Conservation (phyloP, 92 coral and sea anemone genomes). For the Pocillopora meandrina region DNA sequence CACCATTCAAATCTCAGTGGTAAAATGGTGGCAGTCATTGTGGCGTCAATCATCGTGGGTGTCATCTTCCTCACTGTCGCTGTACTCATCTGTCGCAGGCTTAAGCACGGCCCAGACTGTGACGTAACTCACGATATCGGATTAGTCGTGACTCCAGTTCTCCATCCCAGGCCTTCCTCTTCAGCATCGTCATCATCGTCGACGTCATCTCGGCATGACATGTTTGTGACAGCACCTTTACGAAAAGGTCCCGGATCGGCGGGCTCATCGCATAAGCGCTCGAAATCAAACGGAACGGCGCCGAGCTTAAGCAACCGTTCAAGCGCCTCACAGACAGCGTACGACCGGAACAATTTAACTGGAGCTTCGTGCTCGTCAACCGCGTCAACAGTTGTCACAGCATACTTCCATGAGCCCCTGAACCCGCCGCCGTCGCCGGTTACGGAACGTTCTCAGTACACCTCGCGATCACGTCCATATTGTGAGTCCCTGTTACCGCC, state of each 20-base stretch:
- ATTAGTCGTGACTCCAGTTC: conserved; percentile 72
- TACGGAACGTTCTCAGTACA: conserved; percentile 90
- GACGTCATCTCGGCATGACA: conserved; percentile 64
- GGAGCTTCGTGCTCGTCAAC: conserved; percentile 91
- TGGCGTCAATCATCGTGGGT: conserved; percentile 75
- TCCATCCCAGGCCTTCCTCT: conserved; percentile 60
- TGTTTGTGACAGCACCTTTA: conserved; percentile 58
- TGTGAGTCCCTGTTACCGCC: conserved; percentile 90
- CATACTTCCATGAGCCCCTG: conserved; percentile 80
- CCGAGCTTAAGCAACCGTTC: conserved; percentile 78
- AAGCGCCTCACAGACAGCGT: conserved; percentile 77
- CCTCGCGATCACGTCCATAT: conserved; percentile 82
- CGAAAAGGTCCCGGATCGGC: conserved; percentile 64
- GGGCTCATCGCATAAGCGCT: conserved; percentile 57
- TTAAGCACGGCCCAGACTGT: conserved; percentile 78
- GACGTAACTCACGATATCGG: conserved; percentile 67
- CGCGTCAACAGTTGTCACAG: conserved; percentile 85
- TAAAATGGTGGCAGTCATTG: conserved; percentile 86
- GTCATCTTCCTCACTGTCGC: conserved; percentile 71
- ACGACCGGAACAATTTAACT: conserved; percentile 90
- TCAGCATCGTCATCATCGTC: conserved; percentile 58
- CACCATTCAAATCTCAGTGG: conserved; percentile 63
- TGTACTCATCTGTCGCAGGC: conserved; percentile 75
- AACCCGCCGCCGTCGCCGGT: conserved; percentile 99
- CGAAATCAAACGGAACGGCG: conserved; percentile 47